Evolutionary conservation across 2,113 vertebrate genomes (phyloP), one percentile per base, ranked within the genome.

Genomic region (Melospiza georgiana): DNA sequence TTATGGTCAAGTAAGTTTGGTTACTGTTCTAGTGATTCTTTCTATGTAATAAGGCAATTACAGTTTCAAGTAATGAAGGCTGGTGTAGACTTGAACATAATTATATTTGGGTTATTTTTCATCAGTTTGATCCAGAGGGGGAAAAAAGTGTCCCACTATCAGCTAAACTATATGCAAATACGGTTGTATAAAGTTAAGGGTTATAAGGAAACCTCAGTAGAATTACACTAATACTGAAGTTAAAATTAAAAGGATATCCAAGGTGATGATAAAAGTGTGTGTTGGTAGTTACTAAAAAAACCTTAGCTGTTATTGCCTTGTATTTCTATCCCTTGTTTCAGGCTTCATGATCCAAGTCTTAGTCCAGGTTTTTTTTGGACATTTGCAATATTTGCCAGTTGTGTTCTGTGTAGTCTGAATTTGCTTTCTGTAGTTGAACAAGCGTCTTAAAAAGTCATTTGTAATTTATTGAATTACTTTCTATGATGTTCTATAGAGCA

Each of bases 401-500:
- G 99, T 99, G 99, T 98, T 99, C 98, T 99, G 98, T 99, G 99
- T 99, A 99, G 98, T 99, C 98, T 96, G 97, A 98, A 99, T 98
- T 99, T 98, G 98, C 98, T 99, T 99, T 98, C 98, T 99, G 99
- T 99, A 99, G 99, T 99, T 98, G 98, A 99, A 99, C 98, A 98
- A 98, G 96, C 98, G 98, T 99, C 99, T 99, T 99, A 98, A 99
- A 98, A 98, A 99, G 99, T 99, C 98, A 98, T 99, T 99, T 99
- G 99, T 99, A 99, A 99, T 99, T 99, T 99, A 99, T 99, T 99
- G 99, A 99, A 99, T 99, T 99, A 99, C 99, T 99, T 99, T 99
- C 99, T 99, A 99, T 99, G 99, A 99, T 99, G 99, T 99, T 99
- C 99, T 99, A 99, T 99, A 99, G 99, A 99, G 99, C 98, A 99